Conservation (phyloP, 2,888 invertebrate genomes). For the Patella pellucida region DNA sequence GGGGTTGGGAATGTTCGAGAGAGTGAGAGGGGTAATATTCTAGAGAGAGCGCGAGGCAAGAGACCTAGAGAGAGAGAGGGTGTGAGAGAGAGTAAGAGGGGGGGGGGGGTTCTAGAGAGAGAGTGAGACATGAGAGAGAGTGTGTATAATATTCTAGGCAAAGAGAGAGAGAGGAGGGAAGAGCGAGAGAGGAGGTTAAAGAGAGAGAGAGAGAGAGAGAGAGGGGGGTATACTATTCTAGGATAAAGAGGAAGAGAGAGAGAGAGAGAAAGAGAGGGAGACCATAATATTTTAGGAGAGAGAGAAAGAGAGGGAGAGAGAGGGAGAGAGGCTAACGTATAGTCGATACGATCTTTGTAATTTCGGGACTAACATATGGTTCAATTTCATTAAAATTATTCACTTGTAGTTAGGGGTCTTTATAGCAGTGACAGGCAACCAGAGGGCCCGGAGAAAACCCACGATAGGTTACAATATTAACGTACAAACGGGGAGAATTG, state of each 20-base stretch:
- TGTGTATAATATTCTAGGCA: no score
- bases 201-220: conserved; percentile 21
- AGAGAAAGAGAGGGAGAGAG: conserved; percentile 21
- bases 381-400: no score
- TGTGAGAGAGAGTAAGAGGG: conserved; percentile 1
- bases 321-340: neutral
- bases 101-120: neutral
- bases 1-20: no score
- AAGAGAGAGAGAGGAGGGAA: conserved; percentile 5
- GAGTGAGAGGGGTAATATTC: no score
- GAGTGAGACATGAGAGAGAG: neutral
- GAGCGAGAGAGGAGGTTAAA: conserved; percentile 18
- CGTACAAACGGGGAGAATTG: no score
- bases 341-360: no score
- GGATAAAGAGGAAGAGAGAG: neutral
- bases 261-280: conserved; percentile 2
- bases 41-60: no score
- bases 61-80: conserved; percentile 1
- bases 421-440: no score
- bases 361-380: no score
- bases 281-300: conserved; percentile 13
- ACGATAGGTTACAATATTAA: no score
- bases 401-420: no score
- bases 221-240: conserved; percentile 5
- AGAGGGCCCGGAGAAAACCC: no score